phyloP scores from a whole-genome alignment of 2,888 invertebrate genomes.

The Drosophila mayaguana region DNA sequence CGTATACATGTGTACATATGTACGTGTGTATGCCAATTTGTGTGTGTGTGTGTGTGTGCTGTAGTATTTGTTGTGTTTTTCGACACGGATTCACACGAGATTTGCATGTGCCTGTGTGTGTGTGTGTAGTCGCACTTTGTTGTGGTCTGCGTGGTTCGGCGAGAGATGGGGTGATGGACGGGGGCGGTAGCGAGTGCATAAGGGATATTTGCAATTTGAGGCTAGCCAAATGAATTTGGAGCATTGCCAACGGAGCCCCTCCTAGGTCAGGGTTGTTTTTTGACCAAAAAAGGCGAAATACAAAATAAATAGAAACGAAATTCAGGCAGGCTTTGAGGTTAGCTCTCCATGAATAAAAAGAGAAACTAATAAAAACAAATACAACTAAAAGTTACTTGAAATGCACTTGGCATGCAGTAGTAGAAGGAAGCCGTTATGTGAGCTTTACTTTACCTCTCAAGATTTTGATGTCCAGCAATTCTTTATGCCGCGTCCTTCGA shows the following conservation, averaged over 20 bases:
- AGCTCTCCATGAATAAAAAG: background rate
- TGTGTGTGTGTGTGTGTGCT: background rate
- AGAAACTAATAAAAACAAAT: background rate
- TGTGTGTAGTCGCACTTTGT: conserved; percentile 54
- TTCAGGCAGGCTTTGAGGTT: conserved; percentile 14
- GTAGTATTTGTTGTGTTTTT: conserved; percentile 1
- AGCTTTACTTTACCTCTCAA: conserved; percentile 83
- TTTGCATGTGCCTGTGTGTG: conserved; percentile 24
- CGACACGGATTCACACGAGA: background rate
- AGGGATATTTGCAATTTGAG: conserved; percentile 48
- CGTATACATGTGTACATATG: background rate
- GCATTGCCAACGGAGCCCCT: conserved; percentile 39
- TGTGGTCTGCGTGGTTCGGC: conserved; percentile 50
- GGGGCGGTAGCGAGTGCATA: conserved; percentile 13
- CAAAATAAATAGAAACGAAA: background rate
- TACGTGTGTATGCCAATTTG: background rate
- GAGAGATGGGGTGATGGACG: background rate
- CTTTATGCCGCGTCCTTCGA: conserved; percentile 85
- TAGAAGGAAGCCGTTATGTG: conserved; percentile 16
- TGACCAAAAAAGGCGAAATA: background rate
- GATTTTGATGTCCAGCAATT: conserved; percentile 85
- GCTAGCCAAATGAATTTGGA: conserved; percentile 56
- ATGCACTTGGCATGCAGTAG: conserved; percentile 30
- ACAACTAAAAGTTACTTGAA: conserved; percentile 12
- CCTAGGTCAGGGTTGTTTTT: conserved; percentile 61